phyloP scores from a whole-genome alignment of 2,113 vertebrate species.

The Caranx melampygus region DNA sequence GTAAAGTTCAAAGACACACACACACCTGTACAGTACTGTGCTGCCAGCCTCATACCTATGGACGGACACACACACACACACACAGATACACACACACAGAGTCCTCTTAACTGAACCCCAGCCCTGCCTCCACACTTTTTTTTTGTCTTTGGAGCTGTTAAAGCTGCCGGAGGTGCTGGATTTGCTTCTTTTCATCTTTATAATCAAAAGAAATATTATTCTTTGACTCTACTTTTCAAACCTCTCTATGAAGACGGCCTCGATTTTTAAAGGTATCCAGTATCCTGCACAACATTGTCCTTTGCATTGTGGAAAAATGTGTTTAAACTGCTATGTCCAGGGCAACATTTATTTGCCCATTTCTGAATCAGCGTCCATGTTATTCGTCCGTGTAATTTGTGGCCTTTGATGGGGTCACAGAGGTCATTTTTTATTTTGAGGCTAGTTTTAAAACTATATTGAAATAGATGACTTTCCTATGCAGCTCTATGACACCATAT shows the following conservation, averaged over 20 bases:
- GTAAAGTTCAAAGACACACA: slow-evolving; percentile 29
- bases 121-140: background rate
- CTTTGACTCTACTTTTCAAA: slow-evolving; percentile 58
- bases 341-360: slow-evolving; percentile 1
- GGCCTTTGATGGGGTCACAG: background rate
- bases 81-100: slow-evolving; percentile 10
- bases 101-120: slow-evolving; percentile 15
- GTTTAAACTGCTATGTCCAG: slow-evolving; percentile 20
- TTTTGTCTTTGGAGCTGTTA: slow-evolving; percentile 33
- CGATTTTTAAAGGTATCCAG: slow-evolving; percentile 19
- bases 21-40: slow-evolving; percentile 28
- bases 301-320: slow-evolving; percentile 28
- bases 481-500: background rate
- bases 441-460: background rate
- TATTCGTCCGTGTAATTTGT: background rate
- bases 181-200: slow-evolving; percentile 49
- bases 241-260: slow-evolving; percentile 33
- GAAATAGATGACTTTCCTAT: background rate
- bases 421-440: background rate
- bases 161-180: slow-evolving; percentile 29
- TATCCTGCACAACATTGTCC: slow-evolving; percentile 9
- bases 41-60: slow-evolving; percentile 3
- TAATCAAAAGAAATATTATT: slow-evolving; percentile 65
- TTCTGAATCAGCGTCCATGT: background rate
- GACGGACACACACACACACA: slow-evolving; percentile 26